Conservation (phyloP, 2,113 vertebrate species). For the Laticauda laticaudata region DNA sequence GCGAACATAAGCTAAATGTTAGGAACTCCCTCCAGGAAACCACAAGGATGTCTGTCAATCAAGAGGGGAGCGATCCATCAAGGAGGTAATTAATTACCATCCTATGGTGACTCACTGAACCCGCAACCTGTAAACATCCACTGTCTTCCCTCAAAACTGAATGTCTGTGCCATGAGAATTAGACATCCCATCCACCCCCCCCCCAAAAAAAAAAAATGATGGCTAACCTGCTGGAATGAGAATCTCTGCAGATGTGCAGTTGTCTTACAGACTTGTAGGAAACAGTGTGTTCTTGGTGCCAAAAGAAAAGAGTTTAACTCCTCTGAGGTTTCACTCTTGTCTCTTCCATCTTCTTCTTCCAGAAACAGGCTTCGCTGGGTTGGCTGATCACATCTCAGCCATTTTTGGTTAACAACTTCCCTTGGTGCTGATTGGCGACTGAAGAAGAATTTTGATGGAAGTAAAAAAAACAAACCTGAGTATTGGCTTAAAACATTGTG, state of each 20-base stretch:
- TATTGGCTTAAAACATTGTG: not conserved
- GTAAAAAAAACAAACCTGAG: not conserved
- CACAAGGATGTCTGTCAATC: not conserved
- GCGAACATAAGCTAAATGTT: not conserved
- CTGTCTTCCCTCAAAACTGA: not conserved
- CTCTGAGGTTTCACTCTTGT: not conserved
- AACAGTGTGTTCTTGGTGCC: not conserved
- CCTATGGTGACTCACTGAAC: not conserved
- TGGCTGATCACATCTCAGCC: not conserved
- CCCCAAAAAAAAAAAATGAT: rapidly evolving
- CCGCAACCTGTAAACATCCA: rapidly evolving
- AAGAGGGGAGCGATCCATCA: not conserved
- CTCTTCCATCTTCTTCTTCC: not conserved
- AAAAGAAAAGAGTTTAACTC: not conserved
- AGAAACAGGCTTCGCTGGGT: not conserved
- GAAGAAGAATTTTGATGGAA: not conserved
- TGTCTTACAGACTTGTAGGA: not conserved
- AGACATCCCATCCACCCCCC: too few relatives aligned
- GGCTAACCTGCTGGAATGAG: too few relatives aligned
- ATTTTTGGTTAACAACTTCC: not conserved
- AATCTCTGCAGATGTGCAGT: not conserved
- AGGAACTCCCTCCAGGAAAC: not conserved
- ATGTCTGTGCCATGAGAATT: rapidly evolving
- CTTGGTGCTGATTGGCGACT: not conserved
- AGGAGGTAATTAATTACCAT: not conserved